Evolutionary conservation across 1,140 invertebrate species (phyloP), one percentile per base, ranked within the genome.

Genomic region (Ceratosolen fusciceps): DNA sequence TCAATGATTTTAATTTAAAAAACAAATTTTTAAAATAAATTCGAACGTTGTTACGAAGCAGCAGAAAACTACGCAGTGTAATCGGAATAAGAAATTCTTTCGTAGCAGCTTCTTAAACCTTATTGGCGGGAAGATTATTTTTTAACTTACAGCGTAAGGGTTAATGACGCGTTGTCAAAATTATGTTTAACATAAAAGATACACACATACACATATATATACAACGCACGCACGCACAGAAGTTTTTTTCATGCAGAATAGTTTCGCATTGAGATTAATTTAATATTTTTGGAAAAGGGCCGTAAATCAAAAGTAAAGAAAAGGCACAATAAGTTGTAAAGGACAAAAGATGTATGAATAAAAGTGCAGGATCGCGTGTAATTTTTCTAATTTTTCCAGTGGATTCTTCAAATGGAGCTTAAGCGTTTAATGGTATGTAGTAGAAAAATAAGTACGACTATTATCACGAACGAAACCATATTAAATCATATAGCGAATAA

Each of bases 81-180:
- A 43, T 43, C 39, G 39, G 12, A 43, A 43, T 43, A 56, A 10
- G 21, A 49, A 76, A 34, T 76, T n/a, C 21, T 54, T 67, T 56
- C 43, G 16, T 56, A n/a, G 62, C 29, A 19, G 16, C 29, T 68
- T 49, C 37, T 76, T 52, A 76, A 76, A 74, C 34, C 52, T 74
- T 31, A 74, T 19, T 24, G 0, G 2, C n/a, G n/a, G n/a, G n/a
- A n/a, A n/a, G n/a, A n/a, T n/a, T n/a, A n/a, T n/a, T n/a, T n/a
- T n/a, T n/a, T n/a, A n/a, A n/a, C n/a, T n/a, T n/a, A n/a, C n/a
- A n/a, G n/a, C n/a, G n/a, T n/a, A n/a, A n/a, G n/a, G n/a, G n/a
- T n/a, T n/a, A n/a, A n/a, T n/a, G n/a, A n/a, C n/a, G n/a, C n/a
- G n/a, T n/a, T n/a, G n/a, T n/a, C n/a, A n/a, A n/a, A n/a, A n/a